Evolutionary conservation across 2,113 vertebrate genomes (phyloP).

Genomic region (Catharus fuscescens): DNA sequence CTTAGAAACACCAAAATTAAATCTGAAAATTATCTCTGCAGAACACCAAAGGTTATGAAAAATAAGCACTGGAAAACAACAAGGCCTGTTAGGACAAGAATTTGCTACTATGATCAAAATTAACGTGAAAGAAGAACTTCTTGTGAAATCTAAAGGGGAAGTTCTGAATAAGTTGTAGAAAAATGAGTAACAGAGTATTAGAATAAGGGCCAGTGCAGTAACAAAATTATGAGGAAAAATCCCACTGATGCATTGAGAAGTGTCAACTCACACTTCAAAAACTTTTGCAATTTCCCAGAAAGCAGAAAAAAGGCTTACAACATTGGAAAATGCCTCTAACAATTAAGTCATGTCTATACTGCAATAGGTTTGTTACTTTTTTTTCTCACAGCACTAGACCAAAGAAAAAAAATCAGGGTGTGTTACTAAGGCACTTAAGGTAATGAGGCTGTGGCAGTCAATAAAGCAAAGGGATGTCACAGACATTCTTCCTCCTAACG

Average conservation of each 20-base stretch:
- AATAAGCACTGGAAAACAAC: not conserved
- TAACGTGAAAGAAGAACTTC: not conserved
- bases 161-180: not conserved
- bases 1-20: conserved; percentile 8
- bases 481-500: not conserved
- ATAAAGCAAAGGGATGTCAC: not conserved
- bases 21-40: conserved; percentile 21
- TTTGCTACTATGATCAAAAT: conserved; percentile 30
- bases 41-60: conserved; percentile 26
- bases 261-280: not conserved
- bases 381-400: not conserved
- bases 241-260: not conserved
- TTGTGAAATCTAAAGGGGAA: not conserved
- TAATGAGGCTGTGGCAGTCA: not conserved
- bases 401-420: not conserved
- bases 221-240: not conserved
- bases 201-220: not conserved
- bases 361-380: not conserved
- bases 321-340: not conserved
- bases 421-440: not conserved
- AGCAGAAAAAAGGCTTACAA: not conserved
- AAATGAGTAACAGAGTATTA: not conserved
- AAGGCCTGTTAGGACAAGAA: not conserved
- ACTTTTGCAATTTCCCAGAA: not conserved
- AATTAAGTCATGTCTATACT: not conserved